These are phyloP conservation scores for Mycalesis mineus DNA, from an alignment of 2,888 invertebrate genomes.

Conservation along the genomic window DNA sequence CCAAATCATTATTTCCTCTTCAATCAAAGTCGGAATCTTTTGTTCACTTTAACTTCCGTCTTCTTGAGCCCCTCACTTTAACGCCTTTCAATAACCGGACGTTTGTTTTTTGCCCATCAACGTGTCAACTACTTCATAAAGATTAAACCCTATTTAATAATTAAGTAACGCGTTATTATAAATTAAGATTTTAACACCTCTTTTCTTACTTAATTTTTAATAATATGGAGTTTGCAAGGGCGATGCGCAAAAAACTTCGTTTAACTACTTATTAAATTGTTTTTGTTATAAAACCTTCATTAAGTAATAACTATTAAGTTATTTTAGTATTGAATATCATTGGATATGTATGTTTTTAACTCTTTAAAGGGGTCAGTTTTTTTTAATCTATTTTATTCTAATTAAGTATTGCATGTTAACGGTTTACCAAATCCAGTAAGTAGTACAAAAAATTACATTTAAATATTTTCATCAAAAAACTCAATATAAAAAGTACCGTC, in stretches of 20 bases:
- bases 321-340: not conserved
- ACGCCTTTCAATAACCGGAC: slow-evolving; percentile 31
- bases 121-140: slow-evolving; percentile 61
- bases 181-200: slow-evolving; percentile 52
- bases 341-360: not conserved
- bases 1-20: not conserved
- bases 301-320: not conserved
- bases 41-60: slow-evolving; percentile 21
- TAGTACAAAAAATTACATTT: no score
- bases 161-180: slow-evolving; percentile 58
- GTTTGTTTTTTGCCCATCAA: slow-evolving; percentile 54
- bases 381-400: not conserved
- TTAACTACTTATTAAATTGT: slow-evolving; percentile 56
- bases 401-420: no score
- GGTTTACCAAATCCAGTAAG: no score
- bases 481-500: no score
- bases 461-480: no score
- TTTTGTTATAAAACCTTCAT: not conserved
- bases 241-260: slow-evolving; percentile 37
- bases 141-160: slow-evolving; percentile 46
- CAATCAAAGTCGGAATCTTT: not conserved
- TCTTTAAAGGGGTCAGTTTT: not conserved
- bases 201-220: slow-evolving; percentile 52
- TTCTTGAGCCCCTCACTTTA: slow-evolving; percentile 22
- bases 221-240: slow-evolving; percentile 36